Base-by-base conservation (phyloP, 2,888 invertebrate species). In the Harmothoe impar region DNA sequence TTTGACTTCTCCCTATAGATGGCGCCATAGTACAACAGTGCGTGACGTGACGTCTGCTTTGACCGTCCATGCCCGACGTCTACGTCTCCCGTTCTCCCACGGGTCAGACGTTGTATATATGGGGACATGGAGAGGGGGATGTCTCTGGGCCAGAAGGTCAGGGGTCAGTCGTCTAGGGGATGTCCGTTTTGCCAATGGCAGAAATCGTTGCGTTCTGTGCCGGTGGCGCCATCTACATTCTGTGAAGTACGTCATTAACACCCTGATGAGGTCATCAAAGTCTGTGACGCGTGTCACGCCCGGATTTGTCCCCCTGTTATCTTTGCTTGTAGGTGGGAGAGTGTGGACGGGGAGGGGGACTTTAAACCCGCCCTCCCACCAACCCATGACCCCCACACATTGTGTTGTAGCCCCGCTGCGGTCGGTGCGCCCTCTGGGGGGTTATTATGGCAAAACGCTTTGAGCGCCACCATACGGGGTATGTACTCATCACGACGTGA, bases 261-360 rank as follows among this genome's bases (percentile, higher is more conserved):
- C 25, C 51, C n/a, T 51, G 84, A 84, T 84, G 84, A 84, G 84
- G 84, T 84, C 84, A 84, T 84, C 84, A 84, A 84, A 84, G 84
- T 84, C 84, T 33, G 84, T 43, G 84, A 10, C 84, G 84, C 84
- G 84, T 84, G 84, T 35, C 84, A 84, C n/a, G 84, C n/a, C 10
- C 84, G 84, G 43, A 84, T 84, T 84, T 84, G 43, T 84, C 17
- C 84, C 51, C 25, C 84, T 84, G 23, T 84, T 51, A 84, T 84
- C 51, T 84, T 33, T 20, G 43, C 29, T 43, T 43, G 43, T 43
- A 43, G 43, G 3, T 43, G 43, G 43, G 43, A 43, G 3, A 25
- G 72, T 7, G 15, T 62, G 72, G 31, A 72, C 29, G 31, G 25
- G 72, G 3, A 29, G 3, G 72, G 29, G 72, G n/a, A 62, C 20